These are phyloP conservation scores for Notechis scutatus DNA, from an alignment of 2,113 vertebrate species.

Conservation along the genomic window DNA sequence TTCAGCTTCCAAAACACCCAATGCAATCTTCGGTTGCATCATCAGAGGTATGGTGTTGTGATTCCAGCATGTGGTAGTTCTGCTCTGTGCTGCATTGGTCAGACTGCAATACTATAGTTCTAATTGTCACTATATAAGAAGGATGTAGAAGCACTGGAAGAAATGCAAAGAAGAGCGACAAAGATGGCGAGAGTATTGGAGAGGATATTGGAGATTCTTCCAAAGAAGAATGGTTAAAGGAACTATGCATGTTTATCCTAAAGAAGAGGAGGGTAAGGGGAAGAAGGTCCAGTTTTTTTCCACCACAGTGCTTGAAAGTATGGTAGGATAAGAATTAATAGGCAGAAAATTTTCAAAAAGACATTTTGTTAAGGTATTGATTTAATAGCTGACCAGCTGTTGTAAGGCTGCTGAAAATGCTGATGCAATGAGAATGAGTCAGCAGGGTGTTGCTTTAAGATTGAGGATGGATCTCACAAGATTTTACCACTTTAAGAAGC, in stretches of 20 bases:
- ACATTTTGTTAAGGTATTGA: not conserved
- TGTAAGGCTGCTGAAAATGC: no score
- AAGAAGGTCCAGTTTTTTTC: not conserved
- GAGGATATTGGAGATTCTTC: not conserved
- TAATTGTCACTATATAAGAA: not conserved
- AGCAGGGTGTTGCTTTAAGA: no score
- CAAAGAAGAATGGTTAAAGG: not conserved
- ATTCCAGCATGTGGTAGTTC: not conserved
- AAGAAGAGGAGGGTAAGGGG: not conserved
- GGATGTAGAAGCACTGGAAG: not conserved
- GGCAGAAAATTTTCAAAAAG: not conserved
- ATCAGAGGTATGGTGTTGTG: not conserved
- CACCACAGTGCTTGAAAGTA: not conserved
- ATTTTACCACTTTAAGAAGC: no score
- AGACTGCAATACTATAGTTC: not conserved
- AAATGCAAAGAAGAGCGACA: not conserved
- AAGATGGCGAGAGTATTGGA: not conserved
- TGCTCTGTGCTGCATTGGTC: not conserved
- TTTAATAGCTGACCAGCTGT: no score
- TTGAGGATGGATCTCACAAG: no score
- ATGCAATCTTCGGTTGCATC: not conserved
- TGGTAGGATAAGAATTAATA: not conserved
- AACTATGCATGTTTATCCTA: not conserved
- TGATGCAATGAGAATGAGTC: no score
- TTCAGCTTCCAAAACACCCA: not conserved